phyloP scores from a whole-genome alignment of 2,113 vertebrate species.

The Neolamprologus sp. region DNA sequence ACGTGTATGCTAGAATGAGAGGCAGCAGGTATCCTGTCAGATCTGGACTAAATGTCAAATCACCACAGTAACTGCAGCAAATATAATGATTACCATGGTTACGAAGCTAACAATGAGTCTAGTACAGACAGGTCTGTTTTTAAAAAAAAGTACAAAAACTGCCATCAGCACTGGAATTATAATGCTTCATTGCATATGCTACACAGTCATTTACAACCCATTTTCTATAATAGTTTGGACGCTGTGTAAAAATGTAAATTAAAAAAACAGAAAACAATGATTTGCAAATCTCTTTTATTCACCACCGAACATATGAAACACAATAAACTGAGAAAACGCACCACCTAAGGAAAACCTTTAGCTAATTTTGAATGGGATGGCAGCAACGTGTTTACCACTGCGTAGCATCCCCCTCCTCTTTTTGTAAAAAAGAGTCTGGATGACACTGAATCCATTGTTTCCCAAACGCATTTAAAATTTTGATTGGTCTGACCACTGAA shows the following conservation, averaged over 20 bases:
- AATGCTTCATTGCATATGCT: not conserved
- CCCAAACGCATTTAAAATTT: not conserved
- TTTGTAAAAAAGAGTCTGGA: not conserved
- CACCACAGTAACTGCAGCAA: not conserved
- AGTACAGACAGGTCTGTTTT: not conserved
- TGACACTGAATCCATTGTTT: not conserved
- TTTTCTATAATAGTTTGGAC: not conserved
- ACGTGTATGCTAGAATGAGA: not conserved
- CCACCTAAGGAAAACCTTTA: not conserved
- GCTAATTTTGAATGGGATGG: not conserved
- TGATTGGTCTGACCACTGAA: not conserved
- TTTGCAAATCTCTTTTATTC: not conserved
- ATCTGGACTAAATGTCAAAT: not conserved
- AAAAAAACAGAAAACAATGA: not conserved
- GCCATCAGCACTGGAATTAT: not conserved
- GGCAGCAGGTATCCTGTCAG: not conserved
- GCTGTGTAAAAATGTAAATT: not conserved
- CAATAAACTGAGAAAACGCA: not conserved
- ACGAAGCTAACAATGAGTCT: not conserved
- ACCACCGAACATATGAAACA: not conserved
- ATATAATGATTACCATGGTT: not conserved
- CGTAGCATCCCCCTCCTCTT: not conserved
- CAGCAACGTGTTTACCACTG: not conserved
- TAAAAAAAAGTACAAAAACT: accelerated
- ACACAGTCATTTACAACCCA: not conserved